Conservation (phyloP, 2,113 vertebrate species). For the Actinemys pallida region DNA sequence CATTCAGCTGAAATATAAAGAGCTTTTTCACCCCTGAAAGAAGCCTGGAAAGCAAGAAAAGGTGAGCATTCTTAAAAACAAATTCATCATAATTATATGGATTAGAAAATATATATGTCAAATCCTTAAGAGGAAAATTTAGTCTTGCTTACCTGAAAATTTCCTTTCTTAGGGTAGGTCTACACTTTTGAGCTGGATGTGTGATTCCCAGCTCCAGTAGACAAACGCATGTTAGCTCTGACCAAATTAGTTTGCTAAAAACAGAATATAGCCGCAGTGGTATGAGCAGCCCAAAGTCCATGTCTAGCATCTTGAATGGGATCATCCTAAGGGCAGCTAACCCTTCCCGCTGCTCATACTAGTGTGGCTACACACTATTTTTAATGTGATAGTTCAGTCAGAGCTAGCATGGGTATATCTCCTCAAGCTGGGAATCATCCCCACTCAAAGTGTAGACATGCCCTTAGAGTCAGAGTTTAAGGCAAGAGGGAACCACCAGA, state of each 20-base stretch:
- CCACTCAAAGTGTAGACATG: not conserved
- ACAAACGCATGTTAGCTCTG: not conserved
- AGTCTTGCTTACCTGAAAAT: not conserved
- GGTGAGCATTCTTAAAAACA: conserved; percentile 1
- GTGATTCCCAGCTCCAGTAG: not conserved
- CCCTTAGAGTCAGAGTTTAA: not conserved
- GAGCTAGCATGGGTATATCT: not conserved
- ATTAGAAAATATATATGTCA: not conserved
- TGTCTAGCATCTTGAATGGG: not conserved
- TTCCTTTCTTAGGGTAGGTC: not conserved
- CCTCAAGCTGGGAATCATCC: not conserved
- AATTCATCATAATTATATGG: not conserved
- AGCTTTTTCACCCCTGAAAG: conserved; percentile 96
- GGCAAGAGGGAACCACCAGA: not conserved
- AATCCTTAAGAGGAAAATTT: not conserved
- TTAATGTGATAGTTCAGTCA: not conserved
- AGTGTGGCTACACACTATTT: not conserved
- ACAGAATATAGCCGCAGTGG: not conserved
- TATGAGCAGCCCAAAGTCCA: not conserved
- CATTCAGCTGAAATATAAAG: conserved; percentile 94
- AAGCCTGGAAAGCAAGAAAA: conserved; percentile 85
- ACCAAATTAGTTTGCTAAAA: not conserved
- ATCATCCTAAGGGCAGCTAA: not conserved
- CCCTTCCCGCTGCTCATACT: not conserved
- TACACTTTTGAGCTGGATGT: not conserved